Base-by-base conservation (phyloP, 2,797 vertebrate species). In the Hephaestus fuliginosus region DNA sequence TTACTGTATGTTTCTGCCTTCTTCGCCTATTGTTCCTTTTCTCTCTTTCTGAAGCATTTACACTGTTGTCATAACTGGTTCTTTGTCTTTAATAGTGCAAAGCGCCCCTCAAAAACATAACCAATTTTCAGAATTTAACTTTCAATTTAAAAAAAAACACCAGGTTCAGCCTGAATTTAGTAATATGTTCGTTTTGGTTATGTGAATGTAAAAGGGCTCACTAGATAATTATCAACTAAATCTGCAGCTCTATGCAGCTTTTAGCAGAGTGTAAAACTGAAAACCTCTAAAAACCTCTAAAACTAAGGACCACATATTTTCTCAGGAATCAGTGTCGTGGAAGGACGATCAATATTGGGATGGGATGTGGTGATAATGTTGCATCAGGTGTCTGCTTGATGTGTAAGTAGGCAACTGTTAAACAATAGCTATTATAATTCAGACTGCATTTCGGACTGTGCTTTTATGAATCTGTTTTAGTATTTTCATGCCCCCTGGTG, bases 401-500 rank as follows among this genome's bases (percentile, higher is more conserved):
- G 12, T 28, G 30, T 48, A 20, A 22, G 6, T 8, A 12, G 6
- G 39, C 2, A n/a, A 7, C 2, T 44, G 56, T 46, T 51, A 17
- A 49, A 66, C 13, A 13, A 58, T 22, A 22, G 15, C 7, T 44
- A 12, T 2, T 39, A 14, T 20, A 1, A 20, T 55, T 68, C n/a
- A 2, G 4, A 6, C 41, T 30, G 14, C 9, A 18, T 36, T 17
- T 28, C 1, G 1, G 17, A 3, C 7, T 28, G 7, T 46, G 20
- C 7, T 44, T 52, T 30, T 30, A 6, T 49, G 15, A 14, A 41
- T 51, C 18, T 62, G 63, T 56, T 44, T 66, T 4, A 46, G 56
- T 56, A 13, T 18, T 64, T 55, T 52, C 7, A 39, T 70, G 67
- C 53, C 67, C 67, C 52, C 72, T 75, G 53, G 67, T 60, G 66